phyloP scores from a whole-genome alignment of 2,797 vertebrate species.

The Ceyx erithaca region DNA sequence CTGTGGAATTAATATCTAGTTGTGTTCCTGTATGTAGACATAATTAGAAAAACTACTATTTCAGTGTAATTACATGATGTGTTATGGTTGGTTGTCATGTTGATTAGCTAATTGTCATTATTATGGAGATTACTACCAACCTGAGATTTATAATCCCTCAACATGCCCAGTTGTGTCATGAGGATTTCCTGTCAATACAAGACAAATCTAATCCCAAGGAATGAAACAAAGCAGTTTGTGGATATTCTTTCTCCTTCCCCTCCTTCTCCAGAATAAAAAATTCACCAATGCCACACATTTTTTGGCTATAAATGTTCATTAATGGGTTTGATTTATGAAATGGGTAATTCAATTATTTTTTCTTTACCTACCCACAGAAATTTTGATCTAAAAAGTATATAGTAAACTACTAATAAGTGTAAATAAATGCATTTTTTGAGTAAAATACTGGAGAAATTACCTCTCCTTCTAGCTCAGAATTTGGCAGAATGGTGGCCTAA shows the following conservation, averaged over 20 bases:
- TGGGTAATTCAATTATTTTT: not conserved
- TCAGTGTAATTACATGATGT: not conserved
- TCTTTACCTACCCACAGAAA: not conserved
- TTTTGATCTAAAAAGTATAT: not conserved
- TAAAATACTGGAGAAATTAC: not conserved
- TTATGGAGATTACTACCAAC: not conserved
- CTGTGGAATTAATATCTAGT: not conserved
- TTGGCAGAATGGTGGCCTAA: not conserved
- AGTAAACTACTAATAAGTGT: too few species aligned
- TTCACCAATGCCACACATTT: not conserved
- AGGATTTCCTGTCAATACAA: not conserved
- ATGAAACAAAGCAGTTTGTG: not conserved
- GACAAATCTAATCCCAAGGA: not conserved
- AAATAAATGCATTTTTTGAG: not conserved
- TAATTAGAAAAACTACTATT: not conserved
- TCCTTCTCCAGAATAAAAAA: not conserved
- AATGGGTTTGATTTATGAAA: not conserved
- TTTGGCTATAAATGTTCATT: not conserved
- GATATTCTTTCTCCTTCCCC: not conserved
- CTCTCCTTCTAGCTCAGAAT: not conserved
- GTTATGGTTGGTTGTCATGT: not conserved
- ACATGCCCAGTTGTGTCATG: not conserved
- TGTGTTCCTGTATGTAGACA: not conserved
- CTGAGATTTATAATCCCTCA: not conserved
- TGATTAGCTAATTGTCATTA: not conserved